Evolutionary conservation across 2,113 vertebrate species (phyloP), one percentile per base, ranked within the genome.

Genomic region (Grammomys dolichurus): DNA sequence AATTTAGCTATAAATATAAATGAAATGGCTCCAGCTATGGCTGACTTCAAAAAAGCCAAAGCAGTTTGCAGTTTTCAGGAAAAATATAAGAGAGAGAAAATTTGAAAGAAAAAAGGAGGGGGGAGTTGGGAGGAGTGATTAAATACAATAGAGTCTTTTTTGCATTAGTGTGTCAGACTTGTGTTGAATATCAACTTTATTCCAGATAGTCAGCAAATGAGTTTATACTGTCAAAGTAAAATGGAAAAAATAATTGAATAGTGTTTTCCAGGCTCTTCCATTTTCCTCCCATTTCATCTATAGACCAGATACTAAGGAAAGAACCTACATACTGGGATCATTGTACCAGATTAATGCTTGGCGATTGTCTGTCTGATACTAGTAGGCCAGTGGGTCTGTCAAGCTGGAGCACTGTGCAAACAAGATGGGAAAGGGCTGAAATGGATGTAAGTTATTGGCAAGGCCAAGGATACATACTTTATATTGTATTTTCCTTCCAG

Each of bases 1-100:
- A 95, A 96, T 96, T 87, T 94, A 96, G 88, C 95, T 98, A 93
- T 97, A 97, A 97, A 97, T 97, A 96, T 97, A 97, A 97, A 97
- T 97, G 98, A 96, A 97, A 93, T 85, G 72, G 90, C 96, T 97
- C 87, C 86, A 78, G 73, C 93, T 82, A 93, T 91, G 67, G 36
- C 95, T 91, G 95, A 78, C 72, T 87, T 96, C 72, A 51, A 26
- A 73, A 95, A 92, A 91, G 90, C 63, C 33, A 76, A 40, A 95
- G 11, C 0, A 2, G 92, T 90, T 92, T 94, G 89, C 77, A 95
- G 67, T 97, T 97, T 95, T 96, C 24, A 69, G 58, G 85, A 20
- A 4, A 33, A 73, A 93, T 19, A 40, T 80, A 36, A 65, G 48
- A 24, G 9, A 33, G n/a, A 76, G n/a, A 80, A 70, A 70, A 85